These are phyloP conservation scores for Microplitis demolitor DNA, from an alignment of 1,140 invertebrate genomes.

Conservation along the genomic window DNA sequence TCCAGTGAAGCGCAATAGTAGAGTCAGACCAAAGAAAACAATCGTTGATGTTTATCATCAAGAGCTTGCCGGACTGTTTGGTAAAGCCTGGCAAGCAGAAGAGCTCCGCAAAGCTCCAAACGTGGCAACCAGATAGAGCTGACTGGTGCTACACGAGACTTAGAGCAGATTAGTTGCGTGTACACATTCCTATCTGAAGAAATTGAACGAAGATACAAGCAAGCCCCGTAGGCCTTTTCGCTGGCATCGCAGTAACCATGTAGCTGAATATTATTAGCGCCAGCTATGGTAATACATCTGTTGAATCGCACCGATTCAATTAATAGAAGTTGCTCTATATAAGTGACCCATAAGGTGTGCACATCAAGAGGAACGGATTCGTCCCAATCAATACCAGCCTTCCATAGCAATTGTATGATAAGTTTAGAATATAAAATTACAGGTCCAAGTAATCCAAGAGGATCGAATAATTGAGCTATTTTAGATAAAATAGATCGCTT, in stretches of 20 bases:
- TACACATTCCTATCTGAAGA: too few relatives aligned
- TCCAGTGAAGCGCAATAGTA: too few relatives aligned
- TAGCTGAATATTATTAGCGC: not conserved
- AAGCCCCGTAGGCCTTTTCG: too few relatives aligned
- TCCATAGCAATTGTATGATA: not conserved
- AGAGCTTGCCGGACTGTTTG: too few relatives aligned
- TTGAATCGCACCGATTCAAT: not conserved
- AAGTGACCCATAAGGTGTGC: not conserved
- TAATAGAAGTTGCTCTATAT: not conserved
- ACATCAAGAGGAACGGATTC: not conserved
- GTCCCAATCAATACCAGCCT: not conserved
- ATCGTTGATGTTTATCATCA: too few relatives aligned
- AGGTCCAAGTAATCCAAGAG: not conserved
- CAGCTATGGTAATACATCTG: not conserved
- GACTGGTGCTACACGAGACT: too few relatives aligned
- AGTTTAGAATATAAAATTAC: not conserved
- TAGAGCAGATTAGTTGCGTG: too few relatives aligned
- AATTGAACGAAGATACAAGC: too few relatives aligned
- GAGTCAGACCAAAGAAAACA: too few relatives aligned
- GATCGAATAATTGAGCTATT: not conserved
- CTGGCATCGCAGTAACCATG: not conserved
- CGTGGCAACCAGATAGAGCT: too few relatives aligned
- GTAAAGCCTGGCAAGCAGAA: too few relatives aligned
- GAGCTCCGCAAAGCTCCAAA: too few relatives aligned
- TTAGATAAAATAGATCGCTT: not conserved